Percentiles rank a stretch among this genome's conserved stretches.
phyloP scores from a whole-genome alignment of 2,888 invertebrate species.

The Stomorhina lunata region DNA sequence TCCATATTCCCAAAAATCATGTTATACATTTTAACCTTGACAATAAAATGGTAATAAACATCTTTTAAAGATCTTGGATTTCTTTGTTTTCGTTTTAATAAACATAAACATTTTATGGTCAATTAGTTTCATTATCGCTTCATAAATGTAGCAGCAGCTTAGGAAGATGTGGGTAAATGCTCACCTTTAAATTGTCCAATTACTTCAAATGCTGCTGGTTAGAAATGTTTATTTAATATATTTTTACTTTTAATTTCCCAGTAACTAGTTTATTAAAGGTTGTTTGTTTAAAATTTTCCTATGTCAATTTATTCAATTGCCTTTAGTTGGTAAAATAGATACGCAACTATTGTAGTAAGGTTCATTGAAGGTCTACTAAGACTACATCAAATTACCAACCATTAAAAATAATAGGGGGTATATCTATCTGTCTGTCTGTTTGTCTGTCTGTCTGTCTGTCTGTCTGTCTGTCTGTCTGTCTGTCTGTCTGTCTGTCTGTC shows the following conservation, averaged over 20 bases:
- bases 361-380: too few relatives aligned
- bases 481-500: too few relatives aligned
- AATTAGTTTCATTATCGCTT: background rate
- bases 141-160: background rate
- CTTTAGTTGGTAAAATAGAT: too few relatives aligned
- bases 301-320: background rate
- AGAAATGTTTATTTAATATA: background rate
- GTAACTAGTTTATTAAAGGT: background rate
- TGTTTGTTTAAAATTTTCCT: background rate
- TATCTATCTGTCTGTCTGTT: too few relatives aligned
- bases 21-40: conserved; percentile 10
- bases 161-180: background rate
- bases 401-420: too few relatives aligned
- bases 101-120: background rate
- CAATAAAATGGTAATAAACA: background rate
- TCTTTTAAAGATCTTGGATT: background rate
- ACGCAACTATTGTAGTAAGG: too few relatives aligned
- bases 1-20: background rate
- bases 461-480: too few relatives aligned
- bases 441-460: too few relatives aligned
- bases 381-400: too few relatives aligned
- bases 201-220: background rate
- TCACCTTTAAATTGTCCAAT: background rate
- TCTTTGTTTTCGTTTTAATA: too few relatives aligned
- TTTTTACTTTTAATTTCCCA: background rate